Conservation (phyloP, 2,888 invertebrate genomes). For the Ceriagrion tenellum region DNA sequence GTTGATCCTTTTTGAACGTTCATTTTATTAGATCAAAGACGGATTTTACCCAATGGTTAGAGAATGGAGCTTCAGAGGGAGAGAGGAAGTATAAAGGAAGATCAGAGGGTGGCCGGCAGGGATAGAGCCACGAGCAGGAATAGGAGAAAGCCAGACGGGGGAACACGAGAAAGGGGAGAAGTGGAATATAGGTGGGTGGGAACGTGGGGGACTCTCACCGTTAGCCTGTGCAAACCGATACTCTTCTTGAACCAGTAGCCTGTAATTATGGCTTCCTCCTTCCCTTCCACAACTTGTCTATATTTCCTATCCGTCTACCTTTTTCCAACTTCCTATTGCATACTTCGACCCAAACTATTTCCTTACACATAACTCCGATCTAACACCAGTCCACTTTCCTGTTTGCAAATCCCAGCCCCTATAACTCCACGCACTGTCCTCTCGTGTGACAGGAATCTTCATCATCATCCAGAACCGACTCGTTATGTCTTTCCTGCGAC, state of each 20-base stretch:
- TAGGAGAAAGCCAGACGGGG: neutral
- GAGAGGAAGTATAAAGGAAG: too few relatives aligned
- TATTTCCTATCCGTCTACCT: neutral
- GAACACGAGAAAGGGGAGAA: neutral
- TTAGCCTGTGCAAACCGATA: slow-evolving; percentile 55
- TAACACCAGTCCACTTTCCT: neutral
- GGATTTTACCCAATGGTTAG: neutral
- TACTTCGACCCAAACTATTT: neutral
- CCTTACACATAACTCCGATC: neutral
- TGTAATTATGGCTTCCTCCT: slow-evolving; percentile 42
- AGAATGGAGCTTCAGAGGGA: neutral
- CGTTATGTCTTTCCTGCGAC: neutral
- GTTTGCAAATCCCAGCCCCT: neutral
- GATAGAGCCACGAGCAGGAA: neutral
- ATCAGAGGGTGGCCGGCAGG: neutral
- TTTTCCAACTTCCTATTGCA: neutral
- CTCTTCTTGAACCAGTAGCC: slow-evolving; percentile 15
- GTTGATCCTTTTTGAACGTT: neutral
- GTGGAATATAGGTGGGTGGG: neutral
- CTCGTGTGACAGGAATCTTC: neutral
- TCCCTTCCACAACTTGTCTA: neutral
- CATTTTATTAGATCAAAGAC: neutral
- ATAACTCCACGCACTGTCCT: neutral
- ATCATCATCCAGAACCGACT: neutral
- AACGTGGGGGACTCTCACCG: slow-evolving; percentile 15